These are phyloP conservation scores for Scatophagus argus DNA, from an alignment of 2,113 vertebrate genomes.

Conservation along the genomic window DNA sequence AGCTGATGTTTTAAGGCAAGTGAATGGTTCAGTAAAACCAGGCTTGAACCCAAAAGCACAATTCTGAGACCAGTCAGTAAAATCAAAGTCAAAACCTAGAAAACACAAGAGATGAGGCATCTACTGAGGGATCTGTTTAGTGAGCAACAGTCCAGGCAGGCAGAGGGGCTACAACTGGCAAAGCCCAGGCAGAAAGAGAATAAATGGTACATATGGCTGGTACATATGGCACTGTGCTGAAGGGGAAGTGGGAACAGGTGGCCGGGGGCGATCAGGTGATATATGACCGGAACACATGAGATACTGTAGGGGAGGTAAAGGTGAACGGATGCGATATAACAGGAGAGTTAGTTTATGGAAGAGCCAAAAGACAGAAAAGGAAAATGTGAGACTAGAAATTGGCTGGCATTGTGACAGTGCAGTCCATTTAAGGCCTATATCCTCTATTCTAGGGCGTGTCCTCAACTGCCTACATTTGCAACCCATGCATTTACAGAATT, in stretches of 20 bases:
- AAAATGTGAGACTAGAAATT: background rate
- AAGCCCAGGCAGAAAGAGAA: background rate
- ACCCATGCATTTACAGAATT: constrained; percentile 62
- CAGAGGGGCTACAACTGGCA: background rate
- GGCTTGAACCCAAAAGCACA: background rate
- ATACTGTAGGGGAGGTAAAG: background rate
- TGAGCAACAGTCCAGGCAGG: background rate
- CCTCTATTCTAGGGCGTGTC: constrained; percentile 49
- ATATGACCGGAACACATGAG: background rate
- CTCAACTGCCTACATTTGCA: constrained; percentile 53
- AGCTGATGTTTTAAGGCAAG: constrained; percentile 28
- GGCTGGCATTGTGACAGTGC: constrained; percentile 16
- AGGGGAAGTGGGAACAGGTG: background rate
- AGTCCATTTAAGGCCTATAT: constrained; percentile 47
- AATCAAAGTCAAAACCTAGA: background rate
- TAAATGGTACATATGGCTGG: background rate
- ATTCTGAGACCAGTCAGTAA: background rate
- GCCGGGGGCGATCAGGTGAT: background rate
- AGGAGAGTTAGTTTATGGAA: background rate
- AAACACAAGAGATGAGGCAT: background rate
- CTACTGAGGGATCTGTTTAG: background rate
- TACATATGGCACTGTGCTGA: background rate
- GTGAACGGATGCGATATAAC: background rate
- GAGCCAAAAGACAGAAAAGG: background rate
- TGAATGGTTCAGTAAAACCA: background rate